These are phyloP conservation scores for Galago senegalensis DNA, from an alignment of 2,797 vertebrate species.

Conservation along the genomic window DNA sequence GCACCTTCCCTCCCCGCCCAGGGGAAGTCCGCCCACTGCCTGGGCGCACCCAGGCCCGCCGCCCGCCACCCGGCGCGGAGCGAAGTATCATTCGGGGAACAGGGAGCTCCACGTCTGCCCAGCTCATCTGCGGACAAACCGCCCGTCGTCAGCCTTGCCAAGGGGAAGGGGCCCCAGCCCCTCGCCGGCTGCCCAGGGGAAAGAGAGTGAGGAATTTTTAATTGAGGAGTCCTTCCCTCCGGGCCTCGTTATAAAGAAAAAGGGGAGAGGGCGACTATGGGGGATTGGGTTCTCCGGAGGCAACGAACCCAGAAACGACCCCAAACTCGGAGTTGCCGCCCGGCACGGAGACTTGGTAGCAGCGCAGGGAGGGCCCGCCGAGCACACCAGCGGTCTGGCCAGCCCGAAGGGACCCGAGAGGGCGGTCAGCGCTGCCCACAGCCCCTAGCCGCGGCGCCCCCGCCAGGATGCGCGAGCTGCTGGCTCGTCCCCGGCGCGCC, in stretches of 20 bases:
- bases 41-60: background rate
- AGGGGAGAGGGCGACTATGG: background rate
- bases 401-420: background rate
- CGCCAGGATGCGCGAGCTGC: background rate
- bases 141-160: background rate
- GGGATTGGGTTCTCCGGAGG: conserved; percentile 33
- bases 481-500: background rate
- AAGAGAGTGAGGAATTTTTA: conserved; percentile 64
- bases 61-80: background rate
- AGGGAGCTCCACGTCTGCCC: background rate
- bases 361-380: background rate
- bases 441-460: background rate
- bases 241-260: conserved; percentile 66
- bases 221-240: conserved; percentile 65
- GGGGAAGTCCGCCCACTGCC: background rate
- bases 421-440: background rate
- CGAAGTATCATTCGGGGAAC: background rate
- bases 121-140: conserved; percentile 29
- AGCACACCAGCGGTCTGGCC: background rate
- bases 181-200: conserved; percentile 34
- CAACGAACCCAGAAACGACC: conserved; percentile 66
- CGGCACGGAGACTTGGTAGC: conserved; percentile 32
- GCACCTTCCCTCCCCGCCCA: background rate
- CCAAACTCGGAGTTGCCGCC: conserved; percentile 79
- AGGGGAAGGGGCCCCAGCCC: background rate